Percentiles rank a stretch among this genome's conserved stretches.
Conservation (phyloP, 1,140 invertebrate genomes). For the Cotesia glomerata region DNA sequence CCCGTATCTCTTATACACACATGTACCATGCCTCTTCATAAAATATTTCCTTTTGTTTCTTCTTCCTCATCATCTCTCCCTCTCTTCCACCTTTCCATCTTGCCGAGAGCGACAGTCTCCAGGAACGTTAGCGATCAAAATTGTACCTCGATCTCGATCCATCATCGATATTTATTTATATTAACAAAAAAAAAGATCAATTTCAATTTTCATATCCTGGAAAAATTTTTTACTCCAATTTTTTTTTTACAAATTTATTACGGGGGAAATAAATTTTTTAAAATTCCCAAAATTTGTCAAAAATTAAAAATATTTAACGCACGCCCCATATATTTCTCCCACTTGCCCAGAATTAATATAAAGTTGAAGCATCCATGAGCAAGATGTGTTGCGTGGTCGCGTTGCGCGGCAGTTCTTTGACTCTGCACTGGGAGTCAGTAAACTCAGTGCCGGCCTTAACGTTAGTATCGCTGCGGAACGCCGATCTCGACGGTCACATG, state of each 20-base stretch:
- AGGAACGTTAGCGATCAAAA: conserved; percentile 9
- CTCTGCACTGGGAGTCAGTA: conserved; percentile 54
- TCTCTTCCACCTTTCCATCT: no score
- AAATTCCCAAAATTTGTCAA: no score
- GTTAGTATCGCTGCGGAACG: conserved; percentile 23
- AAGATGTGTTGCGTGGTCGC: conserved; percentile 45
- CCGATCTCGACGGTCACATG: conserved; percentile 5
- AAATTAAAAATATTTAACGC: background rate
- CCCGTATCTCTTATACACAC: no score
- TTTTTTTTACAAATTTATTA: no score
- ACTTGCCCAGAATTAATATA: background rate
- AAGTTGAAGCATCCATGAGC: conserved; percentile 19
- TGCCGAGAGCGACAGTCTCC: conserved; percentile 25
- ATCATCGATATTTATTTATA: background rate
- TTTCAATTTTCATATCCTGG: no score
- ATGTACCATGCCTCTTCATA: background rate
- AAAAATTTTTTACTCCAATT: background rate
- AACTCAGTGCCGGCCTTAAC: conserved; percentile 53
- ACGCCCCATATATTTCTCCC: background rate
- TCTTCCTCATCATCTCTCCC: conserved; percentile 16
- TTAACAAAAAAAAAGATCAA: background rate
- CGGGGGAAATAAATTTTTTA: no score
- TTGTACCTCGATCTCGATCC: background rate
- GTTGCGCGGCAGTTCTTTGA: conserved; percentile 57
- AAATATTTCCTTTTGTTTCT: background rate